These are phyloP conservation scores for Discoglossus pictus DNA, from an alignment of 2,797 vertebrate genomes.

Conservation along the genomic window DNA sequence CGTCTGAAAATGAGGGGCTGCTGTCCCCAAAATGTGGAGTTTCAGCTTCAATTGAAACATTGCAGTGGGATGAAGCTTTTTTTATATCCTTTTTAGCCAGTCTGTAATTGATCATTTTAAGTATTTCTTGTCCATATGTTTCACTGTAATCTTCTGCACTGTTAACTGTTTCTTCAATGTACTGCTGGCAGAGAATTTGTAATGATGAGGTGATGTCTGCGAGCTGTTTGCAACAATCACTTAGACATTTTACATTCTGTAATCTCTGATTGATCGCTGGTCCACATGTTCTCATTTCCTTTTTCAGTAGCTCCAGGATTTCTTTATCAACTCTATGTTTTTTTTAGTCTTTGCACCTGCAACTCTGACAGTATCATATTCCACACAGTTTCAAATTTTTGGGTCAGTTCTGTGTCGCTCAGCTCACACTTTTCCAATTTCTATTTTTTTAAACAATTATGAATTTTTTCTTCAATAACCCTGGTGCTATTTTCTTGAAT, in stretches of 20 bases:
- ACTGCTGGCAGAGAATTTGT: neutral
- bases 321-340: neutral
- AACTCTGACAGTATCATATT: neutral
- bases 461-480: too few relatives aligned
- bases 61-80: neutral
- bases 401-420: neutral
- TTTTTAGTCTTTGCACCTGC: neutral
- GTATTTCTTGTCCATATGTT: constrained; percentile 33
- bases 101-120: neutral
- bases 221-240: neutral
- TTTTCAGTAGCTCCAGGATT: constrained; percentile 8
- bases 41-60: constrained; percentile 61
- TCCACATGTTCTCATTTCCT: neutral
- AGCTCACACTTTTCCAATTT: neutral
- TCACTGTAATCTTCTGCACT: neutral
- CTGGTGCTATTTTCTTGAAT: too few relatives aligned
- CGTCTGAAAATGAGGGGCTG: constrained; percentile 66
- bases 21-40: constrained; percentile 63
- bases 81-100: neutral
- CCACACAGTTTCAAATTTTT: constrained; percentile 10
- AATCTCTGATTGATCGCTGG: neutral
- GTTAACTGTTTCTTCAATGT: neutral
- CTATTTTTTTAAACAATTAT: too few relatives aligned
- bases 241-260: neutral
- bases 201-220: neutral